Conservation (phyloP, 2,113 vertebrate species). For the Thalassoma bifasciatum region DNA sequence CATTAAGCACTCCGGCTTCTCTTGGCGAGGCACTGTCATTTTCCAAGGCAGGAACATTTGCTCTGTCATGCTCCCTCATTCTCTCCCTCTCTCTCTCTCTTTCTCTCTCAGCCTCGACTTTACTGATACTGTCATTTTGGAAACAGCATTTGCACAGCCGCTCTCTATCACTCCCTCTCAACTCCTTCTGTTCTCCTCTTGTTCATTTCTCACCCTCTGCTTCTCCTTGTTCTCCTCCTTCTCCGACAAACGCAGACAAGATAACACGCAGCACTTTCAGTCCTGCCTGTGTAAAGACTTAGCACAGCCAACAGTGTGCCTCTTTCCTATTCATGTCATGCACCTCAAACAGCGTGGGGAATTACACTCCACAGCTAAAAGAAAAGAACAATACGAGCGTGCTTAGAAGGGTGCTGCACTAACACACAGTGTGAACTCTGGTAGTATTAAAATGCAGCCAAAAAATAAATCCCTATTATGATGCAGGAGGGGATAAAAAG, state of each 20-base stretch:
- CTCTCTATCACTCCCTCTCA: conserved; percentile 26
- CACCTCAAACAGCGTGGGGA: conserved; percentile 17
- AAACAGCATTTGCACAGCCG: conserved; percentile 65
- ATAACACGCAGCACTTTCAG: conserved; percentile 40
- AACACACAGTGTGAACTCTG: conserved; percentile 22
- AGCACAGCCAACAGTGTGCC: conserved; percentile 19
- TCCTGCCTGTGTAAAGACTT: conserved; percentile 28
- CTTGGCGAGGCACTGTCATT: conserved; percentile 46
- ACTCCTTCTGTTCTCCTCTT: conserved; percentile 6
- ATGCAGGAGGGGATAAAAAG: conserved; percentile 22
- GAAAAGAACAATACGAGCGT: conserved; percentile 2
- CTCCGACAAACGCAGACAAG: conserved; percentile 18
- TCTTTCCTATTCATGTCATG: conserved; percentile 25
- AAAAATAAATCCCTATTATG: conserved; percentile 47
- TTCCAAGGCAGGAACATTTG: conserved; percentile 63
- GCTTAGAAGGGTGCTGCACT: conserved; percentile 9
- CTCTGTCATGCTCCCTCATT: conserved; percentile 59
- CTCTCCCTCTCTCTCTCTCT: conserved; percentile 50
- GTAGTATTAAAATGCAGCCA: conserved; percentile 34
- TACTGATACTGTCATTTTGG: conserved; percentile 66
- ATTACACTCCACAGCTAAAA: conserved; percentile 24
- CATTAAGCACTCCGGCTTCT: conserved; percentile 62
- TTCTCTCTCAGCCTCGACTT: conserved; percentile 41
- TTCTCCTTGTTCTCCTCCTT: conserved; percentile 5
- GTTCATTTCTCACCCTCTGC: conserved; percentile 37